Base-by-base conservation (phyloP, 2,113 vertebrate genomes). In the Mormyrus lacerda region DNA sequence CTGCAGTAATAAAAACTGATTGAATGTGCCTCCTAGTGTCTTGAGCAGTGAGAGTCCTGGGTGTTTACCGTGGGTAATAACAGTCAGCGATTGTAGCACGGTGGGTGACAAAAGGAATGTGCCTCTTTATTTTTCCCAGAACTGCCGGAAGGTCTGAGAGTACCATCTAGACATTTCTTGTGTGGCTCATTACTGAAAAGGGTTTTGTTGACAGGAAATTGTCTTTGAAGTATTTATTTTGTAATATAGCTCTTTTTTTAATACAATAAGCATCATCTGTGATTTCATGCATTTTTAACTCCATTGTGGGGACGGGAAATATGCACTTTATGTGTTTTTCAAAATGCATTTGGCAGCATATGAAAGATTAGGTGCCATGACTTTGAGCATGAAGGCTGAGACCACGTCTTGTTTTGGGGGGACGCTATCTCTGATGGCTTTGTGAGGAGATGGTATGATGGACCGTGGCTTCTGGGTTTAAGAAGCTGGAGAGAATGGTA, bases 51-150 rank as follows among this genome's bases (percentile, higher is more conserved):
- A 27, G 47, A 53, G 7, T 76, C 35, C 27, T 51, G 65, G 48
- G 10, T 31, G 31, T 24, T 83, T 39, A 82, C 79, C 11, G 19
- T 83, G 47, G 35, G 76, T 82, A 51, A 89, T 51, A 82, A 35
- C 47, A 82, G 61, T 44, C 35, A 45, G 42, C 85, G 5, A 53
- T 4, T 42, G 73, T 24, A 35, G 15, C 69, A 6, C 31, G 21
- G 88, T 65, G 48, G 88, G 88, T 88, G 47, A 88, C 45, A 76
- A 88, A 88, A 82, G 50, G 0, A 76, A 31, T 76, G 88, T 13
- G 44, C 39, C 27, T 50, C 45, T 79, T 88, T 21, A 35, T 87
- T n/a, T 76, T 35, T 27, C 45, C 51, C n/a, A 83, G 58, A 89
- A n/a, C 73, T 53, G 42, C 13, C 35, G 7, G 47, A 88, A 53